A percentile compares a stretch with the other conserved stretches of the same genome.
phyloP scores from a whole-genome alignment of 2,888 invertebrate species.

The Hylaea fasciaria region DNA sequence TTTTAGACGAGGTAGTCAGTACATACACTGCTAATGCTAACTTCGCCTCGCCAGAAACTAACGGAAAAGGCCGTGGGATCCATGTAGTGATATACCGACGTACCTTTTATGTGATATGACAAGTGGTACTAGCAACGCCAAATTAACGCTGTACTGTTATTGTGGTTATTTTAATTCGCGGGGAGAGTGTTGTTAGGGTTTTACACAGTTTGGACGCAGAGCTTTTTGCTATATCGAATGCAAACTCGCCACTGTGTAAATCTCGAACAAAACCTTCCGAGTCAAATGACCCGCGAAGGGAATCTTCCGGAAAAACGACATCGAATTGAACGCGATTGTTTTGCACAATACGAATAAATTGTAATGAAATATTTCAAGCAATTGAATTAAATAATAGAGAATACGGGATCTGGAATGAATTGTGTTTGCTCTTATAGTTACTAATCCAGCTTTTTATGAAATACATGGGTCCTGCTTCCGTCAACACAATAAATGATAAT shows the following conservation, averaged over 20 bases:
- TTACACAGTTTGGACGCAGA: background rate
- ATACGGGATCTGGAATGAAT: conserved; percentile 39
- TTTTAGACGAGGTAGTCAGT: conserved; percentile 21
- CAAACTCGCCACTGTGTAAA: conserved; percentile 17
- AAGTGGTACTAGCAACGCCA: too few species aligned
- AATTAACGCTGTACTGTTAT: too few species aligned
- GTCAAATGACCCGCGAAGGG: conserved; percentile 55
- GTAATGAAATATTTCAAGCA: conserved; percentile 56
- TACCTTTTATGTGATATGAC: too few species aligned
- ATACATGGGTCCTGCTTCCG: conserved; percentile 38
- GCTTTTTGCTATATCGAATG: conserved; percentile 12
- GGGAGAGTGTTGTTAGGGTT: too few species aligned
- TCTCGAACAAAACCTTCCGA: conserved; percentile 45
- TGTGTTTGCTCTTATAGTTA: conserved; percentile 34
- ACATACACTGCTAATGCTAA: background rate
- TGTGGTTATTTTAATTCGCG: too few species aligned
- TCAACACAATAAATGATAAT: conserved; percentile 27
- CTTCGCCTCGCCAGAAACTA: too few species aligned
- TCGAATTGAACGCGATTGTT: conserved; percentile 57
- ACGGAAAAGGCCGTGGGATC: too few species aligned
- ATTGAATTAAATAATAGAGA: conserved; percentile 58
- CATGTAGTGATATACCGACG: too few species aligned
- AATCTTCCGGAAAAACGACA: conserved; percentile 46
- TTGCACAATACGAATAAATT: conserved; percentile 65
- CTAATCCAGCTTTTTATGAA: conserved; percentile 34